Base-by-base conservation (phyloP, 2,888 invertebrate genomes). In the Pedicia rivosa region DNA sequence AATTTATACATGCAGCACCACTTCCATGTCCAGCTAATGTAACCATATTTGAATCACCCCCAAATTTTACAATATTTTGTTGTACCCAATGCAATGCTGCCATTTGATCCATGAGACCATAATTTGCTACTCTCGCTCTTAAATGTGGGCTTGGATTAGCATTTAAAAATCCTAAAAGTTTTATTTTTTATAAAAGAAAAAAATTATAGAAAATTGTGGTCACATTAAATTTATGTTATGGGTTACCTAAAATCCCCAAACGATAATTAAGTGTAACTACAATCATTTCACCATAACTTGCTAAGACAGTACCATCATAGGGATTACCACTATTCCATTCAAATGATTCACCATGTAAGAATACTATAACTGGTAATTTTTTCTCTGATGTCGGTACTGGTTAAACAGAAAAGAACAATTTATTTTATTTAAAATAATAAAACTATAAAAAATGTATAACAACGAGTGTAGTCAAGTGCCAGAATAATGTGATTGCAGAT, bases 181-280 rank as follows among this genome's bases (percentile, higher is more conserved):
- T n/a, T n/a, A n/a, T n/a, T n/a, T n/a, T n/a, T n/a, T 6, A 20
- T 20, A 8, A 20, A 20, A 20, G 5, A 20, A 20, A 20, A 20
- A 20, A 20, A 20, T 20, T 20, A 6, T 6, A 20, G 8, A 6
- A 20, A 6, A 6, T 6, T 20, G 5, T 20, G 8, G 8, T 20
- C 8, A 20, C 5, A 20, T 20, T n/a, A 20, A 8, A 6, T 20
- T 6, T 6, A 8, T 20, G 5, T 20, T 20, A 6, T 20, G 8
- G 8, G 5, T 20, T 6, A 78, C 79, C 80, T 53, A 91, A 68
- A 48, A 88, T 80, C 36, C 95, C 95, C 46, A 95, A 74, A 44
- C 95, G 75, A 62, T 92, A 97, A 70, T 97, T 97, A 54, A 97
- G 75, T 28, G 95, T 95, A 50, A 97, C 88, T 45, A 94, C 92